Evolutionary conservation across 2,797 vertebrate genomes (phyloP).

Genomic region (Gobionotothen gibberifrons): DNA sequence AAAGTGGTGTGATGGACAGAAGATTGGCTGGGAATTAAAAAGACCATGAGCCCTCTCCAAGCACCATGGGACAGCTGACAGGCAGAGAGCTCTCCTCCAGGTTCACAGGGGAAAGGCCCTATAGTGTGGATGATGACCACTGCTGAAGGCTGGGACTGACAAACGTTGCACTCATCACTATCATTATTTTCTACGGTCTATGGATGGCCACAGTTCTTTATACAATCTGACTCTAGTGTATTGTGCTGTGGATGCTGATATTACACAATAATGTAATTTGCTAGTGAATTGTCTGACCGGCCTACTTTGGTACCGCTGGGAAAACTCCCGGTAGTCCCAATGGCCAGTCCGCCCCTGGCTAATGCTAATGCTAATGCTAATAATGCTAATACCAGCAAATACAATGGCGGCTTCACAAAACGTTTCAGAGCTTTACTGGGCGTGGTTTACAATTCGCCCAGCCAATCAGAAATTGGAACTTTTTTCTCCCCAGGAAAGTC

Average conservation of each 20-base stretch:
- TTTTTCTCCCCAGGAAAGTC: no score
- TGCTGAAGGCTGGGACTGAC: slow-evolving; percentile 48
- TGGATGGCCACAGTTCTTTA: slow-evolving; percentile 20
- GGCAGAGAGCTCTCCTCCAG: slow-evolving; percentile 66
- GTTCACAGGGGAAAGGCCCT: slow-evolving; percentile 51
- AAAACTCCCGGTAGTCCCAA: no score
- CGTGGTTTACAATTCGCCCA: no score
- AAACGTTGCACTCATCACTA: slow-evolving; percentile 47
- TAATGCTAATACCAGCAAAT: no score
- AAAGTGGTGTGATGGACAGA: slow-evolving; percentile 83
- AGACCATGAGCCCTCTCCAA: slow-evolving; percentile 74
- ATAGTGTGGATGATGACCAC: slow-evolving; percentile 45
- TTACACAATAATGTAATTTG: no score
- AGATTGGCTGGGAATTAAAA: slow-evolving; percentile 85
- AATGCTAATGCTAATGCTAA: no score
- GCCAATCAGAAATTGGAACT: no score
- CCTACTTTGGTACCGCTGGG: no score
- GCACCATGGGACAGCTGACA: slow-evolving; percentile 78
- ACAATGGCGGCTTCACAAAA: no score
- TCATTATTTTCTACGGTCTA: slow-evolving; percentile 34
- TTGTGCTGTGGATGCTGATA: background rate
- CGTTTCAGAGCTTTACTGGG: no score
- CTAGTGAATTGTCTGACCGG: no score
- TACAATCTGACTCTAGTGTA: background rate
- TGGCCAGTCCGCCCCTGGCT: no score